These are phyloP conservation scores for Falco punctatus DNA, from an alignment of 2,113 vertebrate species.

Conservation along the genomic window DNA sequence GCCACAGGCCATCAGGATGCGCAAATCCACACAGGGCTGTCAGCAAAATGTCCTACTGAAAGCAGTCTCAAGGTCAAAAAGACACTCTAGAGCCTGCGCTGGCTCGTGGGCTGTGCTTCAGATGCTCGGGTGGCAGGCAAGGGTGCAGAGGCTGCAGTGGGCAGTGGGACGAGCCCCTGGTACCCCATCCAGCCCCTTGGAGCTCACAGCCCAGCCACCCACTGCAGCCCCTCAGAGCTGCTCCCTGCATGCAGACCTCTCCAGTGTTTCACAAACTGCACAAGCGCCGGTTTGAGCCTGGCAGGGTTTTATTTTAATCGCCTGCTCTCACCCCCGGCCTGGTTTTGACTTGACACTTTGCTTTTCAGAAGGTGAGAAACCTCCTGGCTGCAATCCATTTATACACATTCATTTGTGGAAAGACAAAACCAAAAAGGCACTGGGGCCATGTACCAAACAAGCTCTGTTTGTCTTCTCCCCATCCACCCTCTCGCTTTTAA, in stretches of 20 bases:
- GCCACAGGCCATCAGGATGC: too few species aligned
- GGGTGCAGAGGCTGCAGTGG: not conserved
- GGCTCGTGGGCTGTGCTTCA: not conserved
- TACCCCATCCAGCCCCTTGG: accelerated
- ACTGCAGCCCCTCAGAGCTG: not conserved
- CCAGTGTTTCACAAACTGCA: not conserved
- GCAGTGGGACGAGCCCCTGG: too few species aligned
- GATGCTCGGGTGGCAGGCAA: accelerated
- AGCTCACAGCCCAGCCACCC: not conserved
- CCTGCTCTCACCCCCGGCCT: not conserved
- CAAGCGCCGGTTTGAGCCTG: not conserved
- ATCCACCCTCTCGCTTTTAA: not conserved
- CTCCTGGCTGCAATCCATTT: accelerated
- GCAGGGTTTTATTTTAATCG: not conserved
- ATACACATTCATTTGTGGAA: accelerated
- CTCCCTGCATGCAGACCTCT: not conserved
- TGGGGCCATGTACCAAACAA: not conserved
- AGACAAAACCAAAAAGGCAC: not conserved
- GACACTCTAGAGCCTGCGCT: not conserved
- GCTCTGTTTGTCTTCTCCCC: too few species aligned
- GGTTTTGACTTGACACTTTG: too few species aligned
- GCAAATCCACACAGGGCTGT: not conserved
- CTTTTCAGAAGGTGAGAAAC: accelerated
- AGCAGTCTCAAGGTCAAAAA: not conserved
- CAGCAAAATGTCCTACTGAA: not conserved